A percentile compares a stretch with the other conserved stretches of the same genome.
phyloP scores from a whole-genome alignment of 2,888 invertebrate genomes.

The Megalurothrips usitatus region DNA sequence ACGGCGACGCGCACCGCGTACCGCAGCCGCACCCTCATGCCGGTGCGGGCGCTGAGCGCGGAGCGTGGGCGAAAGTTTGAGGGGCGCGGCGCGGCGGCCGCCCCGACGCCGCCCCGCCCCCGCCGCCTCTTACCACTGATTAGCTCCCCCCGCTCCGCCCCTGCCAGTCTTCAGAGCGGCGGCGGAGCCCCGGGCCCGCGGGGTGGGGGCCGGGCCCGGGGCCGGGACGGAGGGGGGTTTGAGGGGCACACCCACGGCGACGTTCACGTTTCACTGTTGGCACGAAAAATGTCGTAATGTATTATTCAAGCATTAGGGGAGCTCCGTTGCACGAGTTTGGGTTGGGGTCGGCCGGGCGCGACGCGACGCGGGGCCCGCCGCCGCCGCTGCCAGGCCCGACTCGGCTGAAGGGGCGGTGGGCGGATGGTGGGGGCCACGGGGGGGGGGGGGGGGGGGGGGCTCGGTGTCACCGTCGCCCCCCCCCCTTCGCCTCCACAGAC shows the following conservation, averaged over 20 bases:
- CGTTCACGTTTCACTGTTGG: constrained; percentile 26
- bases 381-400: neutral
- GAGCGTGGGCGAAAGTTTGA: neutral
- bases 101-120: neutral
- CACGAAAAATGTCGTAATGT: constrained; percentile 26
- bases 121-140: constrained; percentile 20
- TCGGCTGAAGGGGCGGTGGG: neutral
- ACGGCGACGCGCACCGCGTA: neutral
- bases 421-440: neutral
- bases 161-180: neutral
- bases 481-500: neutral
- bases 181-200: neutral
- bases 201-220: neutral
- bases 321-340: constrained; percentile 25
- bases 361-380: neutral
- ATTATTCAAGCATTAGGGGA: constrained; percentile 23
- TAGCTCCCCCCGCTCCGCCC: neutral
- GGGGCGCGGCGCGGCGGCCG: neutral
- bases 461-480: constrained; percentile 9
- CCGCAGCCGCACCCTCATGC: neutral
- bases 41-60: too few relatives aligned
- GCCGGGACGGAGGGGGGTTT: neutral
- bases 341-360: constrained; percentile 17
- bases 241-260: constrained; percentile 14
- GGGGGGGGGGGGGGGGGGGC: too few relatives aligned